A percentile compares a stretch with the other conserved stretches of the same genome.
These are phyloP conservation scores for Chionomys nivalis DNA, from an alignment of 2,113 vertebrate genomes.

Conservation along the genomic window DNA sequence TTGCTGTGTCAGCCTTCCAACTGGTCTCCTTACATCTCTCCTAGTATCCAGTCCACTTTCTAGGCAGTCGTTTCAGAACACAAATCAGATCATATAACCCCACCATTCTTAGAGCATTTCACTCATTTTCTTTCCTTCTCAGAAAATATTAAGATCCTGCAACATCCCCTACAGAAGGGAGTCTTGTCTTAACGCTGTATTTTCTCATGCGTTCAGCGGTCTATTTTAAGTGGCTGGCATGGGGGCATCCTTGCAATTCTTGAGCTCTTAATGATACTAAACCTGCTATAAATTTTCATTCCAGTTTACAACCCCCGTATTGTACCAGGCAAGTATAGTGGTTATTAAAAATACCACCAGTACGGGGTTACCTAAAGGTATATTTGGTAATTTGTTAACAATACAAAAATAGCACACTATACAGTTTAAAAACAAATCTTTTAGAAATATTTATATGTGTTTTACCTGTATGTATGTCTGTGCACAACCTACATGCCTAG, in stretches of 20 bases:
- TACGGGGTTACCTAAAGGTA: conserved; percentile 88
- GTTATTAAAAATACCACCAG: conserved; percentile 82
- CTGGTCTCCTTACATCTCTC: neutral
- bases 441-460: neutral
- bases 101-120: neutral
- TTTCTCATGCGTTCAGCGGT: conserved; percentile 42
- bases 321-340: conserved; percentile 93
- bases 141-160: conserved; percentile 13
- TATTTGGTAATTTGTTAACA: conserved; percentile 96
- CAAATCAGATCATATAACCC: neutral
- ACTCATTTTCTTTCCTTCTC: neutral
- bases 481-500: neutral
- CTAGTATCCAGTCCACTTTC: conserved; percentile 15
- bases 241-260: neutral
- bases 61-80: conserved; percentile 1
- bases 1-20: neutral
- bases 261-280: conserved; percentile 69
- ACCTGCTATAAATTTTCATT: conserved; percentile 89
- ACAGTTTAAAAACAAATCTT: neutral
- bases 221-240: conserved; percentile 4
- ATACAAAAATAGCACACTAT: conserved; percentile 89
- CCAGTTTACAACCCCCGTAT: conserved; percentile 90
- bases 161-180: neutral
- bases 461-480: neutral
- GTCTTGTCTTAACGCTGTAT: neutral